Percentiles rank a stretch among this genome's conserved stretches.
Evolutionary conservation across 2,797 vertebrate genomes (phyloP).

Genomic region (Onychomys arenicola): DNA sequence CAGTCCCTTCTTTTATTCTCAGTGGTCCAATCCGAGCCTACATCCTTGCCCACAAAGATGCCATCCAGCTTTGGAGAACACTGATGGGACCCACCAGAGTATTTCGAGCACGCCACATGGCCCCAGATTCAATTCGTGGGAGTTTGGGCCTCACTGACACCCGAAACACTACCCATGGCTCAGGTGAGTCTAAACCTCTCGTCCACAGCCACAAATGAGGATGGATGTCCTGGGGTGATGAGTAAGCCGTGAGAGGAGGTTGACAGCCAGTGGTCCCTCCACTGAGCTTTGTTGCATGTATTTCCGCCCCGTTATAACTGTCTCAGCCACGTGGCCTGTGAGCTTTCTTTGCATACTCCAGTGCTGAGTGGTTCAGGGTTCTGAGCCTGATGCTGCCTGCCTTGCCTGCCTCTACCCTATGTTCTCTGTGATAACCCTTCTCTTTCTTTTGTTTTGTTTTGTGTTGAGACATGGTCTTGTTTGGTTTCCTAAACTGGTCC

Average conservation of each 20-base stretch:
- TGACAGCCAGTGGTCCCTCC: not conserved
- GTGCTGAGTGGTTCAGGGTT: not conserved
- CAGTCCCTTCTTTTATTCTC: not conserved
- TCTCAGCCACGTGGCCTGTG: not conserved
- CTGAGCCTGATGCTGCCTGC: not conserved
- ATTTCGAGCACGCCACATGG: constrained; percentile 91
- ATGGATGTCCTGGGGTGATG: fast-evolving
- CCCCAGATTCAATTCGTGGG: constrained; percentile 92
- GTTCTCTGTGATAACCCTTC: not conserved
- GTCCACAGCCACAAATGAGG: not conserved
- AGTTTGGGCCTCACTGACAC: constrained; percentile 96
- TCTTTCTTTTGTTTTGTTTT: not conserved
- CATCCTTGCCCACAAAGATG: constrained; percentile 94
- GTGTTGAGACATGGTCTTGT: not conserved
- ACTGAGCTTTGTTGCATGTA: not conserved
- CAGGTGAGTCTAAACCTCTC: constrained; percentile 88
- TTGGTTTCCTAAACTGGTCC: not conserved
- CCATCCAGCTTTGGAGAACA: constrained; percentile 93
- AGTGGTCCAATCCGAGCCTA: constrained; percentile 98
- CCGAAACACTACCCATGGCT: constrained; percentile 96
- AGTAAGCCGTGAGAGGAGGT: not conserved
- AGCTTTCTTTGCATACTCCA: not conserved
- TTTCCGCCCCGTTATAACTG: not conserved
- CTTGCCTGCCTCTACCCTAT: not conserved
- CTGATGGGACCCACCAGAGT: constrained; percentile 98